Base-by-base conservation (phyloP, 2,888 invertebrate genomes). In the Pilophorus perplexus region DNA sequence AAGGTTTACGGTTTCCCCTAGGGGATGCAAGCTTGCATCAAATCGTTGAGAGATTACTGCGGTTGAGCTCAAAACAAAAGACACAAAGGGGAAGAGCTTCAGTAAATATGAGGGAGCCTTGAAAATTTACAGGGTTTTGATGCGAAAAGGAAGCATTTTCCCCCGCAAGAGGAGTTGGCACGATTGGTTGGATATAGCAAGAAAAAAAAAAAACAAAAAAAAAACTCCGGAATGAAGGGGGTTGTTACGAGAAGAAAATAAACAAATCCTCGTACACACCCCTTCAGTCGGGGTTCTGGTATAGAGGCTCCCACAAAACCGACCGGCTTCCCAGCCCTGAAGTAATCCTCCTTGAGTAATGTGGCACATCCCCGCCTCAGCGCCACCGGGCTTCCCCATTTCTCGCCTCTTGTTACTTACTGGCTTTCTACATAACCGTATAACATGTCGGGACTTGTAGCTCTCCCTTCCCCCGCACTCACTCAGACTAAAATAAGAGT, bases 341-440 rank as follows among this genome's bases (percentile, higher is more conserved):
- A 52, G 52, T 52, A 52, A 52, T 52, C 52, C 52, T 52, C 25
- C 28, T 52, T 52, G 52, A 52, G 52, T 52, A 52, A 52, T 52
- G 52, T 28, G 52, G 52, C 28, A 18, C 18, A 52, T 28, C 52
- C 52, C 20, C 20, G 20, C 14, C 46, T 14, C 25, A 12, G 3
- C 46, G 12, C 22, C 14, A 46, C 22, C 46, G 46, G 25, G 23
- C 25, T 23, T 46, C 52, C 52, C 18, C 16, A 28, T 16, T 44
- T 10, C 52, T 28, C 25, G 25, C 52, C 27, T 52, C 52, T 52
- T 52, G 52, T 52, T 52, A 52, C 52, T 52, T 52, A 52, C 52
- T 28, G 52, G 52, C 52, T 52, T 52, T 52, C 52, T 52, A 52
- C 52, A 52, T 52, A 52, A 52, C 52, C 52, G 52, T 52, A 52